Evolutionary conservation across 1,140 invertebrate genomes (phyloP).

Genomic region (Goniozus legneri): DNA sequence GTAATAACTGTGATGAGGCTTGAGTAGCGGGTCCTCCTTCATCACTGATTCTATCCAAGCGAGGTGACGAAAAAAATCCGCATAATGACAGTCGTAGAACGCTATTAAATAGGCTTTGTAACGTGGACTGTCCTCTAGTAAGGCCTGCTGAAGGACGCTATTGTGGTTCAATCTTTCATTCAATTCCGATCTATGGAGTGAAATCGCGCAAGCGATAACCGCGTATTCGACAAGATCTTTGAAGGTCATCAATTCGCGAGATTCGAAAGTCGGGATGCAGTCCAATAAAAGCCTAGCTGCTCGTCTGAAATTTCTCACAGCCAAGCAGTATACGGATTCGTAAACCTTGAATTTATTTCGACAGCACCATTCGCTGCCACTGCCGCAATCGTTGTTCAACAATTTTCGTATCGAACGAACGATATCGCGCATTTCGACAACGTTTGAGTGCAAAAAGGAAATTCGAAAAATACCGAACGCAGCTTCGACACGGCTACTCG

Average conservation of each 20-base stretch:
- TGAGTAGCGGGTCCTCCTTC: conserved; percentile 65
- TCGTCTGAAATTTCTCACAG: conserved; percentile 70
- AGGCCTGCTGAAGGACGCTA: conserved; percentile 44
- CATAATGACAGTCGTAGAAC: conserved; percentile 74
- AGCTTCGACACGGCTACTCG: conserved; percentile 76
- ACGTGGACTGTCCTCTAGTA: conserved; percentile 48
- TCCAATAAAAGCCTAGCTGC: conserved; percentile 71
- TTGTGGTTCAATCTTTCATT: conserved; percentile 40
- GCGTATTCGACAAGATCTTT: conserved; percentile 24
- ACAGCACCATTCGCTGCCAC: conserved; percentile 78
- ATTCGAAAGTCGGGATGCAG: conserved; percentile 78
- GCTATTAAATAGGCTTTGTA: conserved; percentile 65
- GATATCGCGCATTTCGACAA: conserved; percentile 66
- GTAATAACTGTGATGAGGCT: conserved; percentile 69
- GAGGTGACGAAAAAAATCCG: conserved; percentile 62
- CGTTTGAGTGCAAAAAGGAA: conserved; percentile 72
- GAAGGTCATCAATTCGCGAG: conserved; percentile 74
- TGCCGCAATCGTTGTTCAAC: conserved; percentile 26
- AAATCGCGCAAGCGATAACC: conserved; percentile 31
- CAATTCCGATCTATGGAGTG: conserved; percentile 33
- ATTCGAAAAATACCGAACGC: conserved; percentile 81
- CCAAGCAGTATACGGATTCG: conserved; percentile 69
- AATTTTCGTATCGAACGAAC: conserved; percentile 65
- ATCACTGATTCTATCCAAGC: conserved; percentile 56
- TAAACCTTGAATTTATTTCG: conserved; percentile 72